A percentile compares a stretch with the other conserved stretches of the same genome.
phyloP scores from a whole-genome alignment of 2,888 invertebrate genomes.

The Stictocephala bisonia region DNA sequence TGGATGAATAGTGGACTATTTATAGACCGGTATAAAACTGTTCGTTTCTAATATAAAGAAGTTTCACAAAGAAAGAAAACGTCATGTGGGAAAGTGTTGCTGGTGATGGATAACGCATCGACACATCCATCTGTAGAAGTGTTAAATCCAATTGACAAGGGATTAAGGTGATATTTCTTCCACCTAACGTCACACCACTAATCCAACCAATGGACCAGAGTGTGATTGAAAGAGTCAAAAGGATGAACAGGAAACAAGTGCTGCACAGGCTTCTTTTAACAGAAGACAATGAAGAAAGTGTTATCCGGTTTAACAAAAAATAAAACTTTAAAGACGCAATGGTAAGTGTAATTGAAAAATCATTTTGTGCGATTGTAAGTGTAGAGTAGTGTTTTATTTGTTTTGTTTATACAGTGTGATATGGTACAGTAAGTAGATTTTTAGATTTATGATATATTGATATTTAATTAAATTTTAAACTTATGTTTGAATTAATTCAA shows the following conservation, averaged over 20 bases:
- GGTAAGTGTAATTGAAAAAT: too few species aligned
- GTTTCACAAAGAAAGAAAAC: constrained; percentile 17
- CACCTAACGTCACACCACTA: constrained; percentile 13
- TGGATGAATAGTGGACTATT: constrained; percentile 45
- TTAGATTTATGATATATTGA: too few species aligned
- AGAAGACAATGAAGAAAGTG: constrained; percentile 17
- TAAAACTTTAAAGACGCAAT: too few species aligned
- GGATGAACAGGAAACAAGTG: constrained; percentile 54
- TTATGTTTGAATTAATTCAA: too few species aligned
- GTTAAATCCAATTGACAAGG: constrained; percentile 28
- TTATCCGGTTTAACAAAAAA: too few species aligned
- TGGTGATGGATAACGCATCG: constrained; percentile 43
- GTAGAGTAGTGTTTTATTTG: too few species aligned
- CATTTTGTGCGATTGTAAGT: too few species aligned
- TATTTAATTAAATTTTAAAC: too few species aligned
- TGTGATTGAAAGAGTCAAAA: constrained; percentile 55
- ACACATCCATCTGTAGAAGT: constrained; percentile 47
- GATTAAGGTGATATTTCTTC: constrained; percentile 40
- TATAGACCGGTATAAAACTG: constrained; percentile 27
- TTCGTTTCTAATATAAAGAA: constrained; percentile 35
- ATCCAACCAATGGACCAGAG: constrained; percentile 52
- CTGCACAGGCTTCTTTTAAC: constrained; percentile 23
- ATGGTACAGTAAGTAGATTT: too few species aligned
- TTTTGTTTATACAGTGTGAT: too few species aligned
- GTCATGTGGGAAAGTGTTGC: constrained; percentile 27